Percentiles rank a stretch among this genome's conserved stretches.
phyloP scores from a whole-genome alignment of 53 echinoderm and acorn worm species.

The Stichopus horrens region DNA sequence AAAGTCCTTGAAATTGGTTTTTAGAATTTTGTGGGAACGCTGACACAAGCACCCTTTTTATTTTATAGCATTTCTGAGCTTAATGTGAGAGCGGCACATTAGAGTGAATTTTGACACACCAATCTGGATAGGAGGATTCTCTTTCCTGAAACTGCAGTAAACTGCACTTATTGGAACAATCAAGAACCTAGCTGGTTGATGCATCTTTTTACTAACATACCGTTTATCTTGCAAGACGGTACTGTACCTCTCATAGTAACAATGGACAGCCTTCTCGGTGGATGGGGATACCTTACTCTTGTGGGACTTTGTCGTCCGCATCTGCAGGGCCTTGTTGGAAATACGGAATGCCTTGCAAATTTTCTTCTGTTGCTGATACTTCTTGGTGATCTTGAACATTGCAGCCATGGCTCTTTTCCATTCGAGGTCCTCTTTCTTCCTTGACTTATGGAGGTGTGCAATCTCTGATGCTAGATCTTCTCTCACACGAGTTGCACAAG shows the following conservation, averaged over 20 bases:
- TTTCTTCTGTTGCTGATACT: slow-evolving; percentile 46
- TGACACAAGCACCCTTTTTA: slow-evolving; percentile 68
- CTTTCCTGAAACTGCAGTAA: slow-evolving; percentile 44
- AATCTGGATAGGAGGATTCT: slow-evolving; percentile 37
- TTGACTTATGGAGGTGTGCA: slow-evolving; percentile 41
- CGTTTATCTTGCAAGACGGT: slow-evolving; percentile 53
- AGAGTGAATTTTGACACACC: slow-evolving; percentile 39
- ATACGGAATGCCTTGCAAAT: slow-evolving; percentile 49
- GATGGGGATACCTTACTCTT: slow-evolving; percentile 17
- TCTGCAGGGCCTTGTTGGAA: slow-evolving; percentile 43
- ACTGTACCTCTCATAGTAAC: slow-evolving; percentile 44
- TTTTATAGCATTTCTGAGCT: slow-evolving; percentile 36
- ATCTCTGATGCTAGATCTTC: slow-evolving; percentile 40
- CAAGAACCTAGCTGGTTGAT: slow-evolving; percentile 57
- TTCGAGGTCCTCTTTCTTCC: slow-evolving; percentile 50
- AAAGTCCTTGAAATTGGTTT: too few species aligned
- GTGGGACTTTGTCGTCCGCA: neutral
- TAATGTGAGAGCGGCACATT: slow-evolving; percentile 47
- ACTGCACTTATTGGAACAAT: slow-evolving; percentile 8
- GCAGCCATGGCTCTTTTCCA: slow-evolving; percentile 44
- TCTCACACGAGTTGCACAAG: slow-evolving; percentile 42
- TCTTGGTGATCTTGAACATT: slow-evolving; percentile 39
- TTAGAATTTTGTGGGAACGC: slow-evolving; percentile 59
- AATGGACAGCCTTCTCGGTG: neutral
- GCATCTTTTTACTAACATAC: slow-evolving; percentile 57